phyloP scores from a whole-genome alignment of 1,140 invertebrate genomes.

The Tetragnatha versicolor region DNA sequence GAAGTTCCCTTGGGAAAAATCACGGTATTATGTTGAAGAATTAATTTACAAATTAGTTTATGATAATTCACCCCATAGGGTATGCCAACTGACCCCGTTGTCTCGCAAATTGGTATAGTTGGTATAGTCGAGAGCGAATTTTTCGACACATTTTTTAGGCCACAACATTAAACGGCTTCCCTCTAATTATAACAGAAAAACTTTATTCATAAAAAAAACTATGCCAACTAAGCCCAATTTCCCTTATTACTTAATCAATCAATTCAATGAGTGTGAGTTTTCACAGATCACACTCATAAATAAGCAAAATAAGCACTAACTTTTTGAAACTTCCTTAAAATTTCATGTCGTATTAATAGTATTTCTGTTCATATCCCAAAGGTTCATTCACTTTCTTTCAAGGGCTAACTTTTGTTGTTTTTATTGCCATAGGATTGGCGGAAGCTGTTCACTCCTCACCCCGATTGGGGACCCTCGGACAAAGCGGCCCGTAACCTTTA shows the following conservation, averaged over 20 bases:
- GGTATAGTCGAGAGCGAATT: too few species aligned
- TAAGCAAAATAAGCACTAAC: background rate
- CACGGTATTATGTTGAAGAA: too few species aligned
- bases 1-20: too few species aligned
- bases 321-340: background rate
- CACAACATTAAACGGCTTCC: too few species aligned
- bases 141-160: too few species aligned
- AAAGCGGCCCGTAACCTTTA: conserved; percentile 55
- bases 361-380: background rate
- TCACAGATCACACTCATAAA: background rate
- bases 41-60: background rate
- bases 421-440: conserved; percentile 60
- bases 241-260: too few species aligned
- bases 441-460: conserved; percentile 59
- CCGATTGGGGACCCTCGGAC: conserved; percentile 64
- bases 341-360: background rate
- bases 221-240: too few species aligned
- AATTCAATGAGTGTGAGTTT: background rate
- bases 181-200: too few species aligned
- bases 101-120: background rate
- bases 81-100: too few species aligned
- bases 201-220: too few species aligned
- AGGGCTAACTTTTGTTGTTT: background rate
- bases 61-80: too few species aligned
- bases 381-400: background rate